A percentile compares a stretch with the other conserved stretches of the same genome.
Evolutionary conservation across 2,888 invertebrate genomes (phyloP).

Genomic region (Rhingia rostrata): DNA sequence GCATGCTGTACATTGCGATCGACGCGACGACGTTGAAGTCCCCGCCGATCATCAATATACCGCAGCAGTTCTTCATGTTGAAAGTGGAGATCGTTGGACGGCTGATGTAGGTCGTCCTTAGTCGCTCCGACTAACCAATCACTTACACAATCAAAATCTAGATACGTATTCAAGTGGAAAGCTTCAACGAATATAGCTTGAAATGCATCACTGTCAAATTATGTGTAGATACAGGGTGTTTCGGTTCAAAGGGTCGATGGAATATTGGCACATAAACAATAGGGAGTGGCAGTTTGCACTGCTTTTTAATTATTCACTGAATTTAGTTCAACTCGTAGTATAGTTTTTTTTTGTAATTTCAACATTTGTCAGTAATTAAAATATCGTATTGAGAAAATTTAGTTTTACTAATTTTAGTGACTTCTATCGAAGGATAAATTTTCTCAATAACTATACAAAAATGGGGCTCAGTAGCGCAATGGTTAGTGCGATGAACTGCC

Average conservation of each 20-base stretch:
- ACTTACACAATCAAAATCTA: slow-evolving; percentile 56
- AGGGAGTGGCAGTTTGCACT: no score
- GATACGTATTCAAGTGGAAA: slow-evolving; percentile 47
- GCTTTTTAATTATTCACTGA: no score
- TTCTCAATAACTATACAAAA: no score
- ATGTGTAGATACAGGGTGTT: not conserved
- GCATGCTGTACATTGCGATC: slow-evolving; percentile 68
- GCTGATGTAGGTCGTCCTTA: slow-evolving; percentile 64
- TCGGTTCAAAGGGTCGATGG: not conserved
- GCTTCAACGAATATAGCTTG: slow-evolving; percentile 7
- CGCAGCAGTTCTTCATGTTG: slow-evolving; percentile 61
- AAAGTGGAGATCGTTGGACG: slow-evolving; percentile 28
- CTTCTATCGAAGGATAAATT: no score
- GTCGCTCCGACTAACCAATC: slow-evolving; percentile 46
- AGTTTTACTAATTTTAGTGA: no score
- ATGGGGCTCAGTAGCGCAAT: no score
- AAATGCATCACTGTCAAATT: slow-evolving; percentile 8
- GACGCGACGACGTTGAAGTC: slow-evolving; percentile 66
- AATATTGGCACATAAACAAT: not conserved
- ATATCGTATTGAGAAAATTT: no score
- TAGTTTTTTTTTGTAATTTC: no score
- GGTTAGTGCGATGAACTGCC: no score
- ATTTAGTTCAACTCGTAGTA: not conserved
- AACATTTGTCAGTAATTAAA: no score
- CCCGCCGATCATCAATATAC: slow-evolving; percentile 53